Evolutionary conservation across 2,797 vertebrate genomes (phyloP), one percentile per base, ranked within the genome.

Genomic region (Acridotheres tristis): DNA sequence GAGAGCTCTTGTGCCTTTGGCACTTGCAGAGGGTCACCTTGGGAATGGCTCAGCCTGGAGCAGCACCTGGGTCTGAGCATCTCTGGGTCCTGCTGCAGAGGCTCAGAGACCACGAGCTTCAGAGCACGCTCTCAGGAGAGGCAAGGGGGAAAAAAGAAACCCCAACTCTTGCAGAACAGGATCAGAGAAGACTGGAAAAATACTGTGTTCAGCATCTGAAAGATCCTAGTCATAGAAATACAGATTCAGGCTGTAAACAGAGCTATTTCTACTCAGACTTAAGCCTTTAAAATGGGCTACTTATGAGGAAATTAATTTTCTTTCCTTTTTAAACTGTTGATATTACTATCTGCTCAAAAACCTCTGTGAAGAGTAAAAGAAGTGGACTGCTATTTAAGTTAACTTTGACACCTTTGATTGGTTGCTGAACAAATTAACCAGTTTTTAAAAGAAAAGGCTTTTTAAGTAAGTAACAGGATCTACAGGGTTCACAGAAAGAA

Each of bases 221-320:
- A 72, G 58, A 55, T 38, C 20, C 88, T 45, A 61, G 62, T 53
- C n/a, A 75, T 16, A 79, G 59, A 59, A 95, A 92, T 80, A 66
- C 27, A 81, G 63, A 66, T 55, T 73, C 42, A 34, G 68, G 63
- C 48, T 75, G 57, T 32, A 89, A 90, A 92, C 4, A 79, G 27
- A 93, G 84, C 48, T 88, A 85, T 65, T 88, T 51, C 54, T 63
- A 85, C 25, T 66, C n/a, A 73, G 51, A 78, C 29, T 61, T 45
- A 53, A 90, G 42, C 76, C 73, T 92, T 92, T 78, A 68, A 86
- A 93, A 91, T 67, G 58, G 84, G 62, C 75, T 89, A 36, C 69
- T 90, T 89, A 34, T 7, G n/a, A 90, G 38, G 48, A 5, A 16
- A 75, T 57, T 50, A 9, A 53, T 72, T 74, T 87, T 62, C 53